phyloP scores from a whole-genome alignment of 1,140 invertebrate species.

The Lycorma delicatula region DNA sequence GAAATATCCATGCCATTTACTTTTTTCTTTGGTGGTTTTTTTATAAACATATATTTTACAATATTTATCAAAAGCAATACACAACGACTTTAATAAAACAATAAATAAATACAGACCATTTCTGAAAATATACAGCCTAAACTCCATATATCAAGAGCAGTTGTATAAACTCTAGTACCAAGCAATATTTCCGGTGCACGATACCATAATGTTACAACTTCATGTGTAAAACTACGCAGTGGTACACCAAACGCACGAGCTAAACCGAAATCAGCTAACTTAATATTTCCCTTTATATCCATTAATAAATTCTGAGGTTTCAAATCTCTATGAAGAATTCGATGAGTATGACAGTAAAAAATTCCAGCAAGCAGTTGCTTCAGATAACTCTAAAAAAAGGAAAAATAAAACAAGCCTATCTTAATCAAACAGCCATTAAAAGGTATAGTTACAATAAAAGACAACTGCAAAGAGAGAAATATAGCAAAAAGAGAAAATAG shows the following conservation, averaged over 20 bases:
- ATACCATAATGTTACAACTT: constrained; percentile 96
- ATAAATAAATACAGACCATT: constrained; percentile 56
- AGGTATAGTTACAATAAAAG: no score
- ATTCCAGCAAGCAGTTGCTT: constrained; percentile 85
- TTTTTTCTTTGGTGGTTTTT: no score
- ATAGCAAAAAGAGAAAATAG: no score
- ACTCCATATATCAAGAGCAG: constrained; percentile 91
- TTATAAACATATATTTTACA: no score
- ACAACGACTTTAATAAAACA: not conserved
- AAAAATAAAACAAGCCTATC: no score
- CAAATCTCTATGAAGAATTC: constrained; percentile 81
- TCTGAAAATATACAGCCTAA: constrained; percentile 90
- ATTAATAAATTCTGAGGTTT: constrained; percentile 89
- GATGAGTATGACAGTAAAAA: constrained; percentile 82
- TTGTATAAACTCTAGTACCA: constrained; percentile 81
- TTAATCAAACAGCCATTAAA: no score
- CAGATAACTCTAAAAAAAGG: constrained; percentile 69
- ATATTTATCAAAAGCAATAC: no score
- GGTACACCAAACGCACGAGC: constrained; percentile 77
- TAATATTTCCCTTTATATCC: constrained; percentile 57
- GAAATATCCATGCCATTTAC: no score
- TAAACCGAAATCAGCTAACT: constrained; percentile 86
- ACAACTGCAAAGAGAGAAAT: no score
- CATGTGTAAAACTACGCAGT: constrained; percentile 79
- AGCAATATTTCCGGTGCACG: constrained; percentile 90